Conservation (phyloP, 2,797 vertebrate species). For the Rhabdophis nuchalis region DNA sequence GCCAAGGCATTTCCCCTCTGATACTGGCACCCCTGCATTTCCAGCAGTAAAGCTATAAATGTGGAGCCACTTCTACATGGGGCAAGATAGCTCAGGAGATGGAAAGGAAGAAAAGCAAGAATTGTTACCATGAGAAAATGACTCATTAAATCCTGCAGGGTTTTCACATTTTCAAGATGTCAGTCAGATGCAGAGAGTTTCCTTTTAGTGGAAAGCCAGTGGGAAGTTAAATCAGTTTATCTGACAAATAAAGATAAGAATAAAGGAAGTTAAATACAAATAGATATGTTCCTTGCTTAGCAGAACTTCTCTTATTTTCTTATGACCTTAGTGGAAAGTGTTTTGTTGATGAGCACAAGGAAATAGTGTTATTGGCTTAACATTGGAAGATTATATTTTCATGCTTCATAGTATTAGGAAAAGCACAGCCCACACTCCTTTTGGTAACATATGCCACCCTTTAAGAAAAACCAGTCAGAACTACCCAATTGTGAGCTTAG, state of each 20-base stretch:
- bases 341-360: background rate
- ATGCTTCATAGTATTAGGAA: conserved; percentile 13
- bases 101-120: background rate
- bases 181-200: background rate
- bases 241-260: background rate
- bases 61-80: background rate
- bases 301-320: background rate
- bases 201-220: background rate
- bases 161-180: background rate
- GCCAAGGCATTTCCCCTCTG: background rate
- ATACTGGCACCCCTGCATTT: background rate
- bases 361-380: background rate
- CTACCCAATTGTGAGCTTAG: conserved; percentile 7
- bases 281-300: background rate
- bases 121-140: background rate
- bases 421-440: conserved; percentile 4
- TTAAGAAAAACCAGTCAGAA: background rate
- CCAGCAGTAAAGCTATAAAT: background rate
- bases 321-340: background rate
- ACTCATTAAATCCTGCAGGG: background rate
- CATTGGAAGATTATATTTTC: background rate
- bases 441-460: background rate
- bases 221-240: background rate
- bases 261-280: background rate
- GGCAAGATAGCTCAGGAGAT: background rate